These are phyloP conservation scores for Micromesistius poutassou DNA, from an alignment of 2,797 vertebrate species.

Conservation along the genomic window DNA sequence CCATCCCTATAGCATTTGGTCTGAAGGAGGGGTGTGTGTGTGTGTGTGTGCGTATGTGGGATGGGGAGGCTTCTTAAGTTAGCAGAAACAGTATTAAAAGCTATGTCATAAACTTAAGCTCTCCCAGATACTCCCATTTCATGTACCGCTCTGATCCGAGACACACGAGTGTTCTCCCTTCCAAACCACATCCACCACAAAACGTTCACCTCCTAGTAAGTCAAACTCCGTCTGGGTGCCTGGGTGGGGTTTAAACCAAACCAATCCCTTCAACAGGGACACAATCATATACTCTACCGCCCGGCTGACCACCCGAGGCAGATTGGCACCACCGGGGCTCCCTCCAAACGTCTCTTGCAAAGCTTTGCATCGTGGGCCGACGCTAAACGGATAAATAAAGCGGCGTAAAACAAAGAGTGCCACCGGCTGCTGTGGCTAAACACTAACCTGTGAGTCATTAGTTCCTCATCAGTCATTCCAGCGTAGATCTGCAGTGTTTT, in stretches of 20 bases:
- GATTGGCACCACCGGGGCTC: too few relatives aligned
- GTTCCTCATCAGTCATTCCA: constrained; percentile 20
- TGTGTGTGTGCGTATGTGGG: too few relatives aligned
- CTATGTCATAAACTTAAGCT: neutral
- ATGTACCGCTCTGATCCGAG: constrained; percentile 41
- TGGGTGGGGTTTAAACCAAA: neutral
- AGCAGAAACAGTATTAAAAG: too few relatives aligned
- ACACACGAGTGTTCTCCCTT: constrained; percentile 45
- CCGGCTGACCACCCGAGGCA: too few relatives aligned
- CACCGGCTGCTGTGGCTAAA: constrained; percentile 25
- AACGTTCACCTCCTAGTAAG: constrained; percentile 32
- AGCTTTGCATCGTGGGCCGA: too few relatives aligned
- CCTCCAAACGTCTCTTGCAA: too few relatives aligned
- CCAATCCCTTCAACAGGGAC: neutral
- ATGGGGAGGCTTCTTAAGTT: constrained; percentile 6
- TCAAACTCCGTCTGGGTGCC: constrained; percentile 15
- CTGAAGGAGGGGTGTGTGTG: too few relatives aligned
- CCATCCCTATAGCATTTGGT: too few relatives aligned
- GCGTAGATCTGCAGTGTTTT: constrained; percentile 46
- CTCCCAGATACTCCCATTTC: constrained; percentile 34
- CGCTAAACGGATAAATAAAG: too few relatives aligned
- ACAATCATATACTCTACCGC: too few relatives aligned
- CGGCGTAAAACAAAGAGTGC: neutral
- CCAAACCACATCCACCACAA: constrained; percentile 18
- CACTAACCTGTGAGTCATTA: constrained; percentile 43